These are phyloP conservation scores for Pseudomyrmex dendroicus DNA, from an alignment of 1,140 invertebrate genomes.

Conservation along the genomic window DNA sequence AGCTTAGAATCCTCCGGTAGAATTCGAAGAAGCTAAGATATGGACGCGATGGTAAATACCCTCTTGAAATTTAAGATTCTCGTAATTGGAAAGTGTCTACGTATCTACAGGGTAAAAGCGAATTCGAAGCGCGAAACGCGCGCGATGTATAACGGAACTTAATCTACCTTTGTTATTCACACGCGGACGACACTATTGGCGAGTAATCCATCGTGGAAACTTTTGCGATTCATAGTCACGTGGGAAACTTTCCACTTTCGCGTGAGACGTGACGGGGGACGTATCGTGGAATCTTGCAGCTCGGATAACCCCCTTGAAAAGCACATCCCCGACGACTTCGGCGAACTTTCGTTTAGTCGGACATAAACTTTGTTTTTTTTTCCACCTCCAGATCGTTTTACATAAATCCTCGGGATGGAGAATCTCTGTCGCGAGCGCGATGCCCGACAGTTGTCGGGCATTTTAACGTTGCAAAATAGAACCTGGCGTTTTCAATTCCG, in stretches of 20 bases:
- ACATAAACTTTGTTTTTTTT: neutral
- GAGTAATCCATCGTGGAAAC: slow-evolving; percentile 51
- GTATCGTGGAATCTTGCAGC: slow-evolving; percentile 8
- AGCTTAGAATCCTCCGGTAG: neutral
- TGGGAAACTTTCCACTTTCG: slow-evolving; percentile 48
- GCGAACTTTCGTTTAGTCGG: neutral
- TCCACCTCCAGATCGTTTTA: neutral
- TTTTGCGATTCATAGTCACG: slow-evolving; percentile 47
- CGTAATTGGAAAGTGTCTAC: slow-evolving; percentile 1
- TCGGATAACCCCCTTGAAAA: slow-evolving; percentile 4
- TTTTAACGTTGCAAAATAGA: slow-evolving; percentile 3
- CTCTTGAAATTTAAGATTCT: slow-evolving; percentile 23
- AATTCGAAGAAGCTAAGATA: slow-evolving; percentile 23
- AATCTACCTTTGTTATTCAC: slow-evolving; percentile 47
- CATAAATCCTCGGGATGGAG: neutral
- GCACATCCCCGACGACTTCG: neutral
- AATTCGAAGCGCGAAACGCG: slow-evolving; percentile 28
- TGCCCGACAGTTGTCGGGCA: neutral
- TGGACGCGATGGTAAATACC: neutral
- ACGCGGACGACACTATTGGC: slow-evolving; percentile 51
- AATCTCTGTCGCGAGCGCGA: too few relatives aligned
- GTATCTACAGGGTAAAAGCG: neutral
- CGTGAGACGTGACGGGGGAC: slow-evolving; percentile 38
- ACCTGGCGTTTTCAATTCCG: neutral
- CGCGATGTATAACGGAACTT: slow-evolving; percentile 32